Evolutionary conservation across 2,888 invertebrate species (phyloP), one percentile per base, ranked within the genome.

Genomic region (Netelia inedita): DNA sequence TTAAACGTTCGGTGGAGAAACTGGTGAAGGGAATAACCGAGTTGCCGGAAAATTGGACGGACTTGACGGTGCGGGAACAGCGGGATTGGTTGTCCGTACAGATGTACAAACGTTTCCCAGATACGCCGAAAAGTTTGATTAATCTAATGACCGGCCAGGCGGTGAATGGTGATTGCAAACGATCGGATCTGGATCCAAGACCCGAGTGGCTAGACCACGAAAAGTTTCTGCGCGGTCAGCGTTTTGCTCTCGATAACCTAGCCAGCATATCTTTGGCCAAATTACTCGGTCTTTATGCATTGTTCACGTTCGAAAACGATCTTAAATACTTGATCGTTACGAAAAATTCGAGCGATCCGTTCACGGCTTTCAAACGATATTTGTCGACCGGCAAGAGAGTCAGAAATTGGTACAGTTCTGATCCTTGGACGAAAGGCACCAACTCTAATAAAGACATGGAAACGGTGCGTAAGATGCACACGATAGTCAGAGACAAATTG

Each of bases 341-440:
- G 0, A 91, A 91, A 0, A 93, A 94, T 53, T 95, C 95, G 0
- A 92, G 94, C 74, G 94, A 94, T 1, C 94, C 95, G 1, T 91
- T 89, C 68, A 93, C 94, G n/a, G 92, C 95, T 1, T 94, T 94
- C 79, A 90, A 87, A 88, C 91, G 92, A 16, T 95, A 95, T 87
- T 76, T 95, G 10, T 92, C 94, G 10, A 95, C 95, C 0, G 89
- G 92, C 0, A 79, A 89, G 0, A 94, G 95, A 72, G 89, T 95
- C 0, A 90, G 92, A 14, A 92, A 93, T 10, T 95, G 95, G 95
- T 95, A 94, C 88, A 93, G 91, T 43, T 93, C 94, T 6, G 94
- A 95, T 89, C 92, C 95, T 0, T 95, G 94, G 94, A 91, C 94
- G 9, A 87, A 91, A 16, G 92, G 92, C 0, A 94, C 94, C 10